phyloP scores from a whole-genome alignment of 2,888 invertebrate genomes.

The Dexiosoma caninum region DNA sequence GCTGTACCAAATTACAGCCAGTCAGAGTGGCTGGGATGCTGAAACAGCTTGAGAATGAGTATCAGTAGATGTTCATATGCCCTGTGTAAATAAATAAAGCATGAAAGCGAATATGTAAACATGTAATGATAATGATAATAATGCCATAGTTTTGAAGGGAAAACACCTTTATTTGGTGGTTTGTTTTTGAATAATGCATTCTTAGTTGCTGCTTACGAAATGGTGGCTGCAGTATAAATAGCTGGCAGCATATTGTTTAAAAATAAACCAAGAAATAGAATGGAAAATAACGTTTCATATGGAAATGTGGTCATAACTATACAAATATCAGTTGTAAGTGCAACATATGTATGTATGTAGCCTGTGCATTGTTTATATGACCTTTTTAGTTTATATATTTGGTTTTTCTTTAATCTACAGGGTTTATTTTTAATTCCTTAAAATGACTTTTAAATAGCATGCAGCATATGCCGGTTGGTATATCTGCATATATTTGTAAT shows the following conservation, averaged over 20 bases:
- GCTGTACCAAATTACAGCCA: constrained; percentile 29
- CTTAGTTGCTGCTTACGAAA: neutral
- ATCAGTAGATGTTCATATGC: neutral
- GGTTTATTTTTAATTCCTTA: constrained; percentile 20
- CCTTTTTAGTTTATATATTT: neutral
- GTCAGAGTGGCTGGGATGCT: neutral
- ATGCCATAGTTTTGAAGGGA: neutral
- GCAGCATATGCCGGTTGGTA: neutral
- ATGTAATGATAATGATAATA: neutral
- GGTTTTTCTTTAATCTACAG: neutral
- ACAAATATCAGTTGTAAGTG: neutral
- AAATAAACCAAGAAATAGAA: neutral
- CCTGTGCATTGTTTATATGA: neutral
- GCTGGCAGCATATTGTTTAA: constrained; percentile 1
- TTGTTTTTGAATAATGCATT: neutral
- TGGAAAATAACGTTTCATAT: neutral
- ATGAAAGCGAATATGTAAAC: neutral
- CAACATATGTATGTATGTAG: neutral
- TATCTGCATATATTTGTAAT: neutral
- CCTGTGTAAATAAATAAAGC: neutral
- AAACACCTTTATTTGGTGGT: constrained; percentile 11
- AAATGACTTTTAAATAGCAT: neutral
- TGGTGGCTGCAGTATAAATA: neutral
- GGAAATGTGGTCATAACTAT: neutral
- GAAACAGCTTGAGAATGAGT: neutral